Percentiles rank a stretch among this genome's conserved stretches.
These are phyloP conservation scores for Spinus pinus DNA, from an alignment of 2,797 vertebrate genomes.

Conservation along the genomic window DNA sequence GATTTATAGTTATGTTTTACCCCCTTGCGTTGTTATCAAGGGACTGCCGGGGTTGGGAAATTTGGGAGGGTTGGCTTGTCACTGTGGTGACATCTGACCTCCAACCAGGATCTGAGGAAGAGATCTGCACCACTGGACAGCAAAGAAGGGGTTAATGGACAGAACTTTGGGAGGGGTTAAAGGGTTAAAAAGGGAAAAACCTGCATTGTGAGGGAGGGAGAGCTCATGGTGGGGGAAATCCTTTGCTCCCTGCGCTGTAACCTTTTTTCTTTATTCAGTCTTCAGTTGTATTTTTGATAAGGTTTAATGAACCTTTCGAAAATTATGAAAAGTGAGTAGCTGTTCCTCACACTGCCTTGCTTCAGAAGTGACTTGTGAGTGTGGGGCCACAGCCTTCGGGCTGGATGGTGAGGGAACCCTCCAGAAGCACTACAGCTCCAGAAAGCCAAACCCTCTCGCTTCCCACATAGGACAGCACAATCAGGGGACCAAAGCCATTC, in stretches of 20 bases:
- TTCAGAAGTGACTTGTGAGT: neutral
- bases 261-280: neutral
- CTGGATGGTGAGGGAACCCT: rapidly evolving
- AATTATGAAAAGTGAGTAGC: neutral
- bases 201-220: neutral
- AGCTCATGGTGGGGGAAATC: neutral
- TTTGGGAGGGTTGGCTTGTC: neutral
- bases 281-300: neutral
- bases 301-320: neutral
- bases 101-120: neutral
- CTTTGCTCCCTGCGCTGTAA: rapidly evolving
- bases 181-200: neutral
- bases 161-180: neutral
- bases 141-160: neutral
- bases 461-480: rapidly evolving
- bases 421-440: rapidly evolving
- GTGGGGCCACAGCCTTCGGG: rapidly evolving
- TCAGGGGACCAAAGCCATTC: neutral
- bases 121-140: neutral
- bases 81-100: neutral
- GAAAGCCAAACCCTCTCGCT: neutral
- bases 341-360: neutral
- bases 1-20: neutral
- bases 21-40: neutral
- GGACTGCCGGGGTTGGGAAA: neutral